These are phyloP conservation scores for Trematocara macrostoma DNA, from an alignment of 2,113 vertebrate genomes.

Conservation along the genomic window DNA sequence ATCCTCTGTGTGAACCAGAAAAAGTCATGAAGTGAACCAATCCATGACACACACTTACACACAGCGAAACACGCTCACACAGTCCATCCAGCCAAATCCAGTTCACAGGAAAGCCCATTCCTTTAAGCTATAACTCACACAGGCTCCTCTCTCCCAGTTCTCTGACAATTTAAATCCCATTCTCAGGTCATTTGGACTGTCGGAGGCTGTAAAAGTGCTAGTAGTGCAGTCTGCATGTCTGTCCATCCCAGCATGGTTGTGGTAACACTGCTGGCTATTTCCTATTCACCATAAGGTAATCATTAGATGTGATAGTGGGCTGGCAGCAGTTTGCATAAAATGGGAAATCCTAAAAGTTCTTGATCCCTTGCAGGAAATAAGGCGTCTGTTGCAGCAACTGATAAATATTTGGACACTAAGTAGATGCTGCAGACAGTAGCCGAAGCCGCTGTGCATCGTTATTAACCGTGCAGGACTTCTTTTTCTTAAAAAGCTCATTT, in stretches of 20 bases:
- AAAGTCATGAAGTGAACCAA: background rate
- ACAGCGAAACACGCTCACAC: background rate
- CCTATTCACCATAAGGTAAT: constrained; percentile 58
- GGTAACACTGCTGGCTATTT: constrained; percentile 49
- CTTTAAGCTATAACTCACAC: constrained; percentile 27
- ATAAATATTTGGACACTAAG: background rate
- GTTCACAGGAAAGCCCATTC: constrained; percentile 4
- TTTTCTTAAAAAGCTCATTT: accelerated
- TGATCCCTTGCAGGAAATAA: constrained; percentile 15
- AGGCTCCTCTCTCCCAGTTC: constrained; percentile 8
- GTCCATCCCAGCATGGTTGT: constrained; percentile 48
- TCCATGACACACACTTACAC: background rate
- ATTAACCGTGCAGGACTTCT: background rate
- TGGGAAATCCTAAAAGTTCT: constrained; percentile 48
- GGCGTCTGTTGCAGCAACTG: background rate
- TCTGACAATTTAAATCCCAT: constrained; percentile 41
- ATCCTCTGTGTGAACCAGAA: background rate
- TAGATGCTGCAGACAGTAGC: background rate
- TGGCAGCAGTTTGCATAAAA: constrained; percentile 34
- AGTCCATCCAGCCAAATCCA: background rate
- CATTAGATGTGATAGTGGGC: constrained; percentile 55
- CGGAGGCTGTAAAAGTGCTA: constrained; percentile 46
- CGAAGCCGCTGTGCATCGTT: background rate
- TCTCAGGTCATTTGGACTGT: constrained; percentile 48
- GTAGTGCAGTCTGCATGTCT: constrained; percentile 49